Percentiles rank a stretch among this genome's conserved stretches.
Conservation (phyloP, 2,888 invertebrate species). For the Rhopalosiphum nymphaeae region DNA sequence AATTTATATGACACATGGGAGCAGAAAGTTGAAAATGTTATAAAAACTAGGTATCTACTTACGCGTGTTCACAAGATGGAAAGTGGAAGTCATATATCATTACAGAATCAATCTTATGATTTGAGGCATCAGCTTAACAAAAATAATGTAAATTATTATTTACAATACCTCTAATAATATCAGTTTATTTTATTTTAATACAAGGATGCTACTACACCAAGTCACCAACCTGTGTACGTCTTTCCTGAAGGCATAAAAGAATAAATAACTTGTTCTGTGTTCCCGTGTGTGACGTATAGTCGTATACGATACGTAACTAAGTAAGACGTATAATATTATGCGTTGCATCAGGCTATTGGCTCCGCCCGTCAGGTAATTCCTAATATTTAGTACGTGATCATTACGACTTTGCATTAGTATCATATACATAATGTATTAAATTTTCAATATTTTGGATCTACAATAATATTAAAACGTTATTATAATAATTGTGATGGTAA, state of each 20-base stretch:
- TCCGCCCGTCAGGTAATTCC: neutral
- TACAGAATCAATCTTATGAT: neutral
- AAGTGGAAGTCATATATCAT: neutral
- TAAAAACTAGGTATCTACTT: neutral
- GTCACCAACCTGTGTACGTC: neutral
- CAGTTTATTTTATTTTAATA: neutral
- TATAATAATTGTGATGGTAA: neutral
- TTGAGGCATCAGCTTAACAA: neutral
- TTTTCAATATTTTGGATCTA: neutral
- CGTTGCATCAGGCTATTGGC: neutral
- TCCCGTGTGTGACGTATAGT: neutral
- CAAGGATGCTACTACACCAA: neutral
- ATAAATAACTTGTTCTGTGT: neutral
- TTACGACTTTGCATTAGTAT: neutral
- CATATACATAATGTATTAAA: neutral
- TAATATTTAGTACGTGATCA: neutral
- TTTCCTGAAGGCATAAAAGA: neutral
- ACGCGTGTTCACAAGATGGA: neutral
- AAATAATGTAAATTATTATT: neutral
- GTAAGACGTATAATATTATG: neutral
- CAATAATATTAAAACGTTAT: neutral
- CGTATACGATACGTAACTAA: neutral
- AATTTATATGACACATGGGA: neutral
- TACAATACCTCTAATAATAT: neutral
- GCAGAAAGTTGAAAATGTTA: neutral